Evolutionary conservation across 2,797 vertebrate species (phyloP).

Genomic region (Tiaroga cobitis): DNA sequence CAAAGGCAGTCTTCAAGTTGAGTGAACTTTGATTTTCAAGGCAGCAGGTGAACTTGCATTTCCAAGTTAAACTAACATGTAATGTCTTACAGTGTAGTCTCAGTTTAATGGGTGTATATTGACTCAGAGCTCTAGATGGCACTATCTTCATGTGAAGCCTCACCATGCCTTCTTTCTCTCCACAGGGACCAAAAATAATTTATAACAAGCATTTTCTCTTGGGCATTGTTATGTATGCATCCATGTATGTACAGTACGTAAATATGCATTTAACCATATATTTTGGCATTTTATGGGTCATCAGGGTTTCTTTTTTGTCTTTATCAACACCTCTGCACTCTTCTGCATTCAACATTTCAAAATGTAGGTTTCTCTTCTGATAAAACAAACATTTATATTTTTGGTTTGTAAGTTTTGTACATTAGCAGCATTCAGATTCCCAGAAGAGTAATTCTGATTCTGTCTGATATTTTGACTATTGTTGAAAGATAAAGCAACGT

Average conservation of each 20-base stretch:
- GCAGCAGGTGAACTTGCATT: no score
- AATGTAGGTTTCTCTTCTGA: not conserved
- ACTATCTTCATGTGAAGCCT: slow-evolving; percentile 76
- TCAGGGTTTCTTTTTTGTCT: not conserved
- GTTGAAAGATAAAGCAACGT: not conserved
- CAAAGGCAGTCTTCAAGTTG: no score
- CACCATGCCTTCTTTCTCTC: slow-evolving; percentile 21
- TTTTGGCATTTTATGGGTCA: not conserved
- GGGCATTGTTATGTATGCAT: not conserved
- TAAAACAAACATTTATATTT: not conserved
- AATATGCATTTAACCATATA: not conserved
- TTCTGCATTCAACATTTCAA: not conserved
- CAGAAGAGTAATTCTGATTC: not conserved
- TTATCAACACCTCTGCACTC: not conserved
- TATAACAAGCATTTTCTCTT: not conserved
- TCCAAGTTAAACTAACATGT: no score
- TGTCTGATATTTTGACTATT: not conserved
- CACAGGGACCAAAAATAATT: not conserved
- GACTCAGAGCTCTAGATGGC: slow-evolving; percentile 76
- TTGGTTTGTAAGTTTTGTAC: not conserved
- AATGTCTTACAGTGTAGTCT: no score
- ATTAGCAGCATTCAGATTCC: not conserved
- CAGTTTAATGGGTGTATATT: slow-evolving; percentile 8
- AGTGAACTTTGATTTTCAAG: no score
- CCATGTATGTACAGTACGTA: not conserved